Evolutionary conservation across 2,113 vertebrate genomes (phyloP).

Genomic region (Lucifuga dentata): DNA sequence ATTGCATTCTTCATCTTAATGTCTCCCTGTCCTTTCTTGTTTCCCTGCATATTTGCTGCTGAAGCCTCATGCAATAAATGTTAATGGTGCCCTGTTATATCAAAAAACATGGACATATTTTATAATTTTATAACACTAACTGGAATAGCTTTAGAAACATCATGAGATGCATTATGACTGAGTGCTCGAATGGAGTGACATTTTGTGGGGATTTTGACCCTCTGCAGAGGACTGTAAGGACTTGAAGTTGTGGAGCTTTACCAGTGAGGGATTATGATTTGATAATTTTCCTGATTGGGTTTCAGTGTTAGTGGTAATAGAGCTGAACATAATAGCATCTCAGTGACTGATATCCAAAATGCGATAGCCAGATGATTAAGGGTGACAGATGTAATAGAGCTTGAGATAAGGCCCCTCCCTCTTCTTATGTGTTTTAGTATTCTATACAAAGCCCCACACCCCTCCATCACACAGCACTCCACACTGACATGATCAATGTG

Average conservation of each 20-base stretch:
- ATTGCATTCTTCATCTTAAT: slow-evolving; percentile 64
- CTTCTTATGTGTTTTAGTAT: slow-evolving; percentile 38
- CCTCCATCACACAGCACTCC: slow-evolving; percentile 38
- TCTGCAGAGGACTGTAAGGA: background rate
- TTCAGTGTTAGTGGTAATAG: slow-evolving; percentile 54
- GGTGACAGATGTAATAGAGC: slow-evolving; percentile 37
- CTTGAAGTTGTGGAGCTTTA: slow-evolving; percentile 47
- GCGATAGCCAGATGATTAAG: slow-evolving; percentile 37
- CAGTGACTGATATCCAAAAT: slow-evolving; percentile 51
- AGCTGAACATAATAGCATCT: slow-evolving; percentile 56
- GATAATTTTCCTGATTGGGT: slow-evolving; percentile 53
- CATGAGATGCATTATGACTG: slow-evolving; percentile 1
- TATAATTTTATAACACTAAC: background rate
- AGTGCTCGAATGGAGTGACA: slow-evolving; percentile 13
- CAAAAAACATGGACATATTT: background rate
- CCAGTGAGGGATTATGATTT: slow-evolving; percentile 49
- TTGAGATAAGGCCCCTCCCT: slow-evolving; percentile 27
- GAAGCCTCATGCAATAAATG: slow-evolving; percentile 15
- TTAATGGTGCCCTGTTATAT: background rate
- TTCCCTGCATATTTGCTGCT: slow-evolving; percentile 18
- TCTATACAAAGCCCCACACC: slow-evolving; percentile 5
- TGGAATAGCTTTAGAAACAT: background rate
- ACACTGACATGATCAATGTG: slow-evolving; percentile 50
- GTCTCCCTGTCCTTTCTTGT: slow-evolving; percentile 30
- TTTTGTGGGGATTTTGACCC: background rate